A percentile compares a stretch with the other conserved stretches of the same genome.
Conservation (phyloP, 1,140 invertebrate genomes). For the Camponotus vicinus region DNA sequence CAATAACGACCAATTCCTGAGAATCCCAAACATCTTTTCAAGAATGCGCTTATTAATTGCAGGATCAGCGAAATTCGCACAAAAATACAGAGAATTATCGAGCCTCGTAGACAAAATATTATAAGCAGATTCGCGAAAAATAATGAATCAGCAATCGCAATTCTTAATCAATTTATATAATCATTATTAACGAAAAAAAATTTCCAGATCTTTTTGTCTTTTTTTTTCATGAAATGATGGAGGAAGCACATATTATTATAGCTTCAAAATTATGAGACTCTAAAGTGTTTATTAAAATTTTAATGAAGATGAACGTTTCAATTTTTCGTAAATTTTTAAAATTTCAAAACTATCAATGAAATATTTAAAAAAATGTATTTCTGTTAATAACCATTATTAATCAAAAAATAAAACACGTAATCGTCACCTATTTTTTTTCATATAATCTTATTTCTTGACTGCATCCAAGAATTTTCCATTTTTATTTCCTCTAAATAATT, state of each 20-base stretch:
- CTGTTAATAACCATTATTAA: neutral
- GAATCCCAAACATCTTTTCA: neutral
- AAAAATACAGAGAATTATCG: conserved; percentile 1
- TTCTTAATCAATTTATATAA: conserved; percentile 36
- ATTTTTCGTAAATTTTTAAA: neutral
- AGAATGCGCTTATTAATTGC: conserved; percentile 66
- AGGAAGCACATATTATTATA: neutral
- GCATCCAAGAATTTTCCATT: neutral
- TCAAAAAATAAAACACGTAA: neutral
- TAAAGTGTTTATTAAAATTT: neutral
- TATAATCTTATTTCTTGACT: neutral
- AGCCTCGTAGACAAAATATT: conserved; percentile 38
- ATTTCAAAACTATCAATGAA: neutral
- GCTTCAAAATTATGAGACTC: neutral
- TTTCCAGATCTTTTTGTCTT: conserved; percentile 20
- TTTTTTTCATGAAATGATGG: neutral
- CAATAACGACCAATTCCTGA: neutral
- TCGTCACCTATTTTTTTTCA: neutral
- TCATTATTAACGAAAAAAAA: conserved; percentile 41
- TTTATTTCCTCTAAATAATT: neutral
- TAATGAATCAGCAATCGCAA: conserved; percentile 66
- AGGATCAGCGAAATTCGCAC: conserved; percentile 73
- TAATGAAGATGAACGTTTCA: neutral
- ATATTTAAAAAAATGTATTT: neutral
- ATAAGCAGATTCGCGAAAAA: conserved; percentile 50